These are phyloP conservation scores for Myotis yumanensis DNA, from an alignment of 2,113 vertebrate genomes.

Conservation along the genomic window DNA sequence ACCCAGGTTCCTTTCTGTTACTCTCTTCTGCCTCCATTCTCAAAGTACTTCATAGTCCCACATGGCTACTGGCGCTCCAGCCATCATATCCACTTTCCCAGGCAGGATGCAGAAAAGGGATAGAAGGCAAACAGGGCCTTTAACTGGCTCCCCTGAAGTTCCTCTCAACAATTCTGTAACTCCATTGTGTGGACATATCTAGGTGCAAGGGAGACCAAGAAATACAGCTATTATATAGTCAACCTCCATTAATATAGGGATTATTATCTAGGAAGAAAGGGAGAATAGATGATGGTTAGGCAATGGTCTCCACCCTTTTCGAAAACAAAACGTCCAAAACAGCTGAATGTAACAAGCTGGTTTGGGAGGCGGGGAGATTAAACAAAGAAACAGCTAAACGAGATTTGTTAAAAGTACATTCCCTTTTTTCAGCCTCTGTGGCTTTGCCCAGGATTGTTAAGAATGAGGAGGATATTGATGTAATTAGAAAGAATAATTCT, in stretches of 20 bases:
- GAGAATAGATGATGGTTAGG: not conserved
- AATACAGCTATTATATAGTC: not conserved
- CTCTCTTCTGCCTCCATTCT: constrained; percentile 3
- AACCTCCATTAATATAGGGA: not conserved
- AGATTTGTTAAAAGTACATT: not conserved
- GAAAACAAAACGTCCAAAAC: constrained; percentile 23
- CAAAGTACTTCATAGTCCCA: not conserved
- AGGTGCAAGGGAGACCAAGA: not conserved
- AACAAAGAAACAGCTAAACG: not conserved
- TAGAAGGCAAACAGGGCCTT: not conserved
- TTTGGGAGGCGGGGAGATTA: not conserved
- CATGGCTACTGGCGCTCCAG: not conserved
- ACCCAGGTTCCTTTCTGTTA: not conserved
- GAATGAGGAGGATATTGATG: not conserved
- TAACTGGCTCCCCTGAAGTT: not conserved
- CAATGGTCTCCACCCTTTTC: not conserved
- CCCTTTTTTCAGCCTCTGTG: not conserved
- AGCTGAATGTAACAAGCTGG: not conserved
- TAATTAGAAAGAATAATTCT: not conserved
- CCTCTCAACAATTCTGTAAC: not conserved
- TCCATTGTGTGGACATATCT: not conserved
- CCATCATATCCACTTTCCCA: not conserved
- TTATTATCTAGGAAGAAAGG: not conserved
- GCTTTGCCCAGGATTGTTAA: not conserved
- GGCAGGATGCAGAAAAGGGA: not conserved